Base-by-base conservation (phyloP, 1,140 invertebrate species). In the Tribolium castaneum region DNA sequence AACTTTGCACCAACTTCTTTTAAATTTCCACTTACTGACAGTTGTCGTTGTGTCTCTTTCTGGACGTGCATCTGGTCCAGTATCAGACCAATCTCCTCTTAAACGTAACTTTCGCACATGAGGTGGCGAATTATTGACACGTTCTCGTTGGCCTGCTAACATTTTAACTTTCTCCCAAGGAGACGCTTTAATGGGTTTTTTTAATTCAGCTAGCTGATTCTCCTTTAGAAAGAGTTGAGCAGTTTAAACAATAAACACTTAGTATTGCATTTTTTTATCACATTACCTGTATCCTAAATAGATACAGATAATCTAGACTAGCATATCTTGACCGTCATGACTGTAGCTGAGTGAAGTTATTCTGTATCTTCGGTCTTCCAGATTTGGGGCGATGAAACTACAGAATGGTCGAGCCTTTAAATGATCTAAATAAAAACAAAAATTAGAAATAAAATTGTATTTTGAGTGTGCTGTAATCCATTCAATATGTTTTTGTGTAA, bases 81-180 rank as follows among this genome's bases (percentile, higher is more conserved):
- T 97, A 84, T 97, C 96, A 0, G 94, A 96, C 96, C 96, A 97
- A 88, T 97, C 96, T 3, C 95, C 95, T 71, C 96, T 87, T 34
- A 97, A 89, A 80, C 96, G 89, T 30, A 97, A 87, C 56, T 94
- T 88, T 81, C 94, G 91, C 2, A 87, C 85, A 1, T 83, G 85
- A 12, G 90, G 90, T 30, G 89, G 87, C 9, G 86, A 85, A 12
- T 73, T 51, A 73, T 73, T 73, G 16, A 75, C 51, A 83, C 78
- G 79, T 70, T 83, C 82, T 62, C 82, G 74, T 82, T 85, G 83
- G 13, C 70, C 50, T 35, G 14, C 70, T 77, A 45, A 66, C 75
- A 77, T 78, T 54, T 80, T 80, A 12, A 82, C 39, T 77, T 83
- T 84, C 35, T 80, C 78, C 83, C 83, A 84, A 30, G 83, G 80